A percentile compares a stretch with the other conserved stretches of the same genome.
phyloP scores from a whole-genome alignment of 2,113 vertebrate genomes.

The Mustela nigripes region DNA sequence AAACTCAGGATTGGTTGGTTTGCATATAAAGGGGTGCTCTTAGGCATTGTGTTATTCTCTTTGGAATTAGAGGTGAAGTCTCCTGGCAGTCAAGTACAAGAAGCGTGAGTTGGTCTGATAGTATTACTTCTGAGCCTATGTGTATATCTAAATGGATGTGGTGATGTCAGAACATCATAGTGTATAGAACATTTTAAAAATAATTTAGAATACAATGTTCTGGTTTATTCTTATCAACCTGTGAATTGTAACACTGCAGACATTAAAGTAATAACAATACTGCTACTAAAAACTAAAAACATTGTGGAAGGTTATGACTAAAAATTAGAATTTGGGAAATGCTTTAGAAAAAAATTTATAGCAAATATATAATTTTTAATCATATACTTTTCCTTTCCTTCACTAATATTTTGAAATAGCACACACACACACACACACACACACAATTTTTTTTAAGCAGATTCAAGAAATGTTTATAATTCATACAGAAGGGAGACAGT shows the following conservation, averaged over 20 bases:
- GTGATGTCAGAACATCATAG: neutral
- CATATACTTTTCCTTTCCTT: neutral
- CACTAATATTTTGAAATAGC: neutral
- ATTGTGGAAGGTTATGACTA: neutral
- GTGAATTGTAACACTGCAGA: neutral
- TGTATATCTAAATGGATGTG: neutral
- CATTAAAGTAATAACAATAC: neutral
- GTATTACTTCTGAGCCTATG: neutral
- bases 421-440: neutral
- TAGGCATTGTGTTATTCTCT: neutral
- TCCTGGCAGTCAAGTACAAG: neutral
- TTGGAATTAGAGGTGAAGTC: neutral
- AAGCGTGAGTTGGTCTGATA: neutral
- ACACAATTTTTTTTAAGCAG: neutral
- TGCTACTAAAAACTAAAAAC: neutral
- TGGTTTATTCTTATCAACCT: neutral
- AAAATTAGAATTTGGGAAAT: neutral
- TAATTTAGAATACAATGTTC: neutral
- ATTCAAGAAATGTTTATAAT: neutral
- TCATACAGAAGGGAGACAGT: neutral
- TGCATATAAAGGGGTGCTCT: neutral
- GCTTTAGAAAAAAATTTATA: neutral
- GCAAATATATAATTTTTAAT: neutral
- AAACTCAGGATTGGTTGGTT: neutral
- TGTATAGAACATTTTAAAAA: neutral